These are phyloP conservation scores for Drosophila tripunctata DNA, from an alignment of 2,888 invertebrate species.

Conservation along the genomic window DNA sequence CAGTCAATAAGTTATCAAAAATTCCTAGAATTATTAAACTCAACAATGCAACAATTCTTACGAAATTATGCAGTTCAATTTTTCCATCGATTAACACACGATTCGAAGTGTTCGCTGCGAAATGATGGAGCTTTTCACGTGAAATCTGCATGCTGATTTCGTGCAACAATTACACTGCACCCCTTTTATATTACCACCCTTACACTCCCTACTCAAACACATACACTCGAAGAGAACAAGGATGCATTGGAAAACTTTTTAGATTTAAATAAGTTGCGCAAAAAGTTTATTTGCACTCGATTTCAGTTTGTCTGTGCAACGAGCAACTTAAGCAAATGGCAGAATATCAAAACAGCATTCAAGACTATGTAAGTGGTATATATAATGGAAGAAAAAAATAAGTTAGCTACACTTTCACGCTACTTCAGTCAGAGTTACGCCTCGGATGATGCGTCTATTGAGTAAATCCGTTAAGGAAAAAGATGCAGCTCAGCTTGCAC, in stretches of 20 bases:
- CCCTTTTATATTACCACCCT: not conserved
- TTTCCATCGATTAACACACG: not conserved
- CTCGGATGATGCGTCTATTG: not conserved
- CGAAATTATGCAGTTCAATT: not conserved
- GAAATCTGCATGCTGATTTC: not conserved
- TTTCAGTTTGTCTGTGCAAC: conserved; percentile 30
- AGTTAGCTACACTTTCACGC: conserved; percentile 18
- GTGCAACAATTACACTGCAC: not conserved
- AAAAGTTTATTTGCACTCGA: conserved; percentile 58
- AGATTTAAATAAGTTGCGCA: conserved; percentile 62
- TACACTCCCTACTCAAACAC: not conserved
- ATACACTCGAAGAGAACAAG: conserved; percentile 1
- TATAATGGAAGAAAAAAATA: too few species aligned
- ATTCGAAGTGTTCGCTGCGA: not conserved
- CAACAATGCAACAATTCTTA: not conserved
- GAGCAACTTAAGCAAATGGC: not conserved
- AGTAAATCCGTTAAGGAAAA: not conserved
- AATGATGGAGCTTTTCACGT: not conserved
- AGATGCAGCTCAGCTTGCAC: conserved; percentile 2
- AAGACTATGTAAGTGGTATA: conserved; percentile 1
- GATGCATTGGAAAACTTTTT: conserved; percentile 40
- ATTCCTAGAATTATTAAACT: not conserved
- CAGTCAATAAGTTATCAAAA: too few species aligned
- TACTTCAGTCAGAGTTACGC: conserved; percentile 2
- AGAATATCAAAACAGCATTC: conserved; percentile 4